Conservation (phyloP, 2,797 vertebrate species). For the Hydrolagus colliei region DNA sequence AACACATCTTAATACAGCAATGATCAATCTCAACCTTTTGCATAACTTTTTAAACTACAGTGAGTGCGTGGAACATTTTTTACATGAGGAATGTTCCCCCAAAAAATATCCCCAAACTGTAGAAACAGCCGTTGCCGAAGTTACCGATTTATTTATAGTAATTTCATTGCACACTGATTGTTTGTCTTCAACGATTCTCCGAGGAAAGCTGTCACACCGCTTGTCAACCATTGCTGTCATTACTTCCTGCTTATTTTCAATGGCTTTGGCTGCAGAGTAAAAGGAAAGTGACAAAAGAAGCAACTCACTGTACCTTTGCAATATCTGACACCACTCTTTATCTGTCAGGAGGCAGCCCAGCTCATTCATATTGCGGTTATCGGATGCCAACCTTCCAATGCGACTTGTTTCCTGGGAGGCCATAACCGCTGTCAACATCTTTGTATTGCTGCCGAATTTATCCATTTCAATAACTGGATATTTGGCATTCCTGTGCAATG, state of each 20-base stretch:
- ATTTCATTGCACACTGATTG: neutral
- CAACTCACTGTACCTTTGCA: neutral
- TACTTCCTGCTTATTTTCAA: neutral
- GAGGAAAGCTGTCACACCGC: neutral
- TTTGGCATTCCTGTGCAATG: neutral
- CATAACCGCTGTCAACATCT: neutral
- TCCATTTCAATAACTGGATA: neutral
- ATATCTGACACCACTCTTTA: neutral
- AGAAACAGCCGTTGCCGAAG: neutral
- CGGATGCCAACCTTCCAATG: neutral
- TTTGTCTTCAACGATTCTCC: neutral
- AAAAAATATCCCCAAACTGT: neutral
- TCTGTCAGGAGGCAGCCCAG: neutral
- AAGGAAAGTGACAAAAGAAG: neutral
- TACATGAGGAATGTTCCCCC: no score
- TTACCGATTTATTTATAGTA: neutral
- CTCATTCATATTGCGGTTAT: neutral
- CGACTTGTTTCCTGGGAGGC: neutral
- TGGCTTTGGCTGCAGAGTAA: neutral
- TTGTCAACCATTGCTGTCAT: neutral
- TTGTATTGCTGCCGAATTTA: neutral
- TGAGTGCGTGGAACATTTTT: no score
- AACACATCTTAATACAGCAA: no score
- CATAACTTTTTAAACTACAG: no score
- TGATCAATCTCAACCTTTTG: no score